Percentiles rank a stretch among this genome's conserved stretches.
Evolutionary conservation across 2,888 invertebrate genomes (phyloP).

Genomic region (Sarcophaga rosellei): DNA sequence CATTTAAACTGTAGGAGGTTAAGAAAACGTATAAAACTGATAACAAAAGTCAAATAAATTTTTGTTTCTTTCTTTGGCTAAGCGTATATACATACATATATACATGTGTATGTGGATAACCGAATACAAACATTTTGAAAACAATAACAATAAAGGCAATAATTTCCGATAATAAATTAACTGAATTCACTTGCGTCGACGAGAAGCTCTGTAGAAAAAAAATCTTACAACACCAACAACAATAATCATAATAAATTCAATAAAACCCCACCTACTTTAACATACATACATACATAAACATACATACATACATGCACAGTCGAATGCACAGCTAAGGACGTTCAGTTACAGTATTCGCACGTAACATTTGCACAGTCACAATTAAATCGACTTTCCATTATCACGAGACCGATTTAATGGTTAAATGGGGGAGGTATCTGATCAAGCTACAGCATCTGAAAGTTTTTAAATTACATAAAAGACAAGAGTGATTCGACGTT

Average conservation of each 20-base stretch:
- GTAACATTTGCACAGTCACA: too few species aligned
- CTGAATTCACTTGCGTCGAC: conserved; percentile 77
- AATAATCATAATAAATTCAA: conserved; percentile 20
- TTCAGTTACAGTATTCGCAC: too few species aligned
- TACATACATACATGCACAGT: conserved; percentile 4
- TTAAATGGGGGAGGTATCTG: too few species aligned
- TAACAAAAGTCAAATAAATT: conserved; percentile 61
- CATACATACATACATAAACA: conserved; percentile 4
- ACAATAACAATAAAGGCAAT: conserved; percentile 77
- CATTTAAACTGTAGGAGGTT: conserved; percentile 34
- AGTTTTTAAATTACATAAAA: too few species aligned
- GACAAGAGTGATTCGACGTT: too few species aligned
- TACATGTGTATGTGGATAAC: background rate
- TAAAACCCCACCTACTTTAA: conserved; percentile 51
- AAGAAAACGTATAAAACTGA: conserved; percentile 39
- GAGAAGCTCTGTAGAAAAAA: conserved; percentile 55
- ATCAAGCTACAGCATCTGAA: too few species aligned
- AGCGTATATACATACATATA: background rate
- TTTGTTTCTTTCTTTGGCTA: conserved; percentile 34
- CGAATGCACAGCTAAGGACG: conserved; percentile 32
- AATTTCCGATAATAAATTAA: conserved; percentile 80
- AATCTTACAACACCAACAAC: conserved; percentile 47
- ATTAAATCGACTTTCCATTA: too few species aligned
- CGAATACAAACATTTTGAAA: conserved; percentile 43
- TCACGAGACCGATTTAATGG: too few species aligned